Base-by-base conservation (phyloP, 2,888 invertebrate species). In the Hypsopygia costalis region DNA sequence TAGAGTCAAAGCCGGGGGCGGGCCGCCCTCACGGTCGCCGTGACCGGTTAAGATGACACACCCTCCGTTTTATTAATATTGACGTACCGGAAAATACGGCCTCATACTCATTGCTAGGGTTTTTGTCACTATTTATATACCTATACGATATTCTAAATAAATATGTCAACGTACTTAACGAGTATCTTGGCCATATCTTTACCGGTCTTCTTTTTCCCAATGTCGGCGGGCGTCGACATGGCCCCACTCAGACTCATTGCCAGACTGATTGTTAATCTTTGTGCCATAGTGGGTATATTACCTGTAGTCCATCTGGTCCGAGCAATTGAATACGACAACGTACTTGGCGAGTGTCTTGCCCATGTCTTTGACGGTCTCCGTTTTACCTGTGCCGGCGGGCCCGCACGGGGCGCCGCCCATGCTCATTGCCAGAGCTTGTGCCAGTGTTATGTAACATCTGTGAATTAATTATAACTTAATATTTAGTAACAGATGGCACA, bases 141-240 rank as follows among this genome's bases (percentile, higher is more conserved):
- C 92, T 89, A 82, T 97, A 98, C 98, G 98, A 98, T 98, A 90
- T 98, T 98, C 90, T 98, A 98, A 83, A 98, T 98, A 89, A 98
- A 98, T 29, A 98, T 97, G 7, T 96, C 96, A 10, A 98, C 98
- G 76, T 98, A 98, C 86, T 98, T 98, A 27, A 97, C 98, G 30
- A 98, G 89, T 11, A 98, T 98, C 78, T 98, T 97, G 29, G 98
- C 98, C 98, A 98, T 98, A 74, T 98, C 98, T 79, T 98, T 98
- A 0, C 97, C 97, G 0, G 98, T 98, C 85, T 98, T 98, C 0
- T 98, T 98, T 89, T 98, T 98, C 4, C 98, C 98, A 0, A 98
- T 98, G n/a, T 98, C 98, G 0, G 98, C 98, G 1, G 98, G 98
- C 0, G 98, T 98, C 56, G 98, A 97, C 0, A 98, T 98, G 9